Conservation (phyloP, 2,797 vertebrate species). For the Mus caroli region DNA sequence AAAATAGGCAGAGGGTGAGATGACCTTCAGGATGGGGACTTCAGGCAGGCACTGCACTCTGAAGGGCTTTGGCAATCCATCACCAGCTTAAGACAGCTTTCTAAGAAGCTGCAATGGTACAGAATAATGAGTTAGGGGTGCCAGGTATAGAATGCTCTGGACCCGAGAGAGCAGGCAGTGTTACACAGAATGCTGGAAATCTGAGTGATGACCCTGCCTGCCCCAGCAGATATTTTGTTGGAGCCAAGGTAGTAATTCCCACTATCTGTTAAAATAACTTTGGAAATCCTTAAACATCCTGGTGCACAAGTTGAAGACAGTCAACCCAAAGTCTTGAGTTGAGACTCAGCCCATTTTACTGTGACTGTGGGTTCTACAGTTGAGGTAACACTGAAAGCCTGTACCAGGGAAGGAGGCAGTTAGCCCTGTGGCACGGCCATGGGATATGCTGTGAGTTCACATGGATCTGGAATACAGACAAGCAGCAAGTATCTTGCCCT, state of each 20-base stretch:
- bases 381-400: not conserved
- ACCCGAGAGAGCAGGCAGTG: not conserved
- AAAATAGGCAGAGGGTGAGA: not conserved
- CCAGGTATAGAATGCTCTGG: not conserved
- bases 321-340: not conserved
- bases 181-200: not conserved
- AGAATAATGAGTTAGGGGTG: fast-evolving
- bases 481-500: not conserved
- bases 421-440: not conserved
- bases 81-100: too few species aligned
- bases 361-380: too few species aligned
- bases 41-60: too few species aligned
- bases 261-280: too few species aligned
- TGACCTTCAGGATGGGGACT: fast-evolving
- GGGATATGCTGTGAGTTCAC: not conserved
- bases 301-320: not conserved
- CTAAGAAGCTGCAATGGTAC: not conserved
- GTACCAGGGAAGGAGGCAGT: not conserved
- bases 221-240: not conserved
- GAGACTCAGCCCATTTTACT: not conserved
- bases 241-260: not conserved
- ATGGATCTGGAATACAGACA: not conserved
- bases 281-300: not conserved
- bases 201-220: too few species aligned
- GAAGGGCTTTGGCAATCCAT: not conserved